Conservation (phyloP, 1,140 invertebrate species). For the Lucilia sericata region DNA sequence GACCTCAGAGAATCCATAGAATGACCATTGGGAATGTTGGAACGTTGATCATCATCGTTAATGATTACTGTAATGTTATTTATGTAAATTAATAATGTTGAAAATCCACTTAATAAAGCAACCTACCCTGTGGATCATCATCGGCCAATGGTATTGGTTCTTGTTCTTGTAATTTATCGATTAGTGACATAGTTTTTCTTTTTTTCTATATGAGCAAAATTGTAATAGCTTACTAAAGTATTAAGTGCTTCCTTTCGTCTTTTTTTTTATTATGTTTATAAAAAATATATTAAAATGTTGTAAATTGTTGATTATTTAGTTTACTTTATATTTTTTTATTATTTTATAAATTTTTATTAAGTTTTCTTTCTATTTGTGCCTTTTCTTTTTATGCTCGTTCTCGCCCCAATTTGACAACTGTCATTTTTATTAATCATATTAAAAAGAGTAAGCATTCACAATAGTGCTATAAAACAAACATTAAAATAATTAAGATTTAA, state of each 20-base stretch:
- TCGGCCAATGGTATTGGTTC: conserved; percentile 91
- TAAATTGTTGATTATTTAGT: background rate
- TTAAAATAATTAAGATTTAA: too few relatives aligned
- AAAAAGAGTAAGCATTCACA: background rate
- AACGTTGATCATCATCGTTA: conserved; percentile 75
- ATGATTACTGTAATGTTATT: conserved; percentile 76
- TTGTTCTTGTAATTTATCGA: conserved; percentile 73
- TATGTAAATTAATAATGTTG: background rate
- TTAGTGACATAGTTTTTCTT: conserved; percentile 59
- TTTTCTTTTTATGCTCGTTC: background rate
- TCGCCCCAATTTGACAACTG: conserved; percentile 10
- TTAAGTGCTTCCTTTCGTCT: background rate
- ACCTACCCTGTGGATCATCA: conserved; percentile 86
- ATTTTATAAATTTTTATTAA: conserved; percentile 17
- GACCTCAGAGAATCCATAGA: conserved; percentile 92
- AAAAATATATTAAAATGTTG: background rate
- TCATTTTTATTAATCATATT: background rate
- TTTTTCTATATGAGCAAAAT: conserved; percentile 2
- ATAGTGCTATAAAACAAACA: background rate
- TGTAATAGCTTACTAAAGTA: background rate
- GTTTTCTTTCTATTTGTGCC: conserved; percentile 1
- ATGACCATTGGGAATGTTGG: conserved; percentile 76
- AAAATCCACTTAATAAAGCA: background rate
- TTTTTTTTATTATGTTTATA: background rate
- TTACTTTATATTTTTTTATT: background rate